Evolutionary conservation across 2,113 vertebrate genomes (phyloP).

Genomic region (Gopherus evgoodei): DNA sequence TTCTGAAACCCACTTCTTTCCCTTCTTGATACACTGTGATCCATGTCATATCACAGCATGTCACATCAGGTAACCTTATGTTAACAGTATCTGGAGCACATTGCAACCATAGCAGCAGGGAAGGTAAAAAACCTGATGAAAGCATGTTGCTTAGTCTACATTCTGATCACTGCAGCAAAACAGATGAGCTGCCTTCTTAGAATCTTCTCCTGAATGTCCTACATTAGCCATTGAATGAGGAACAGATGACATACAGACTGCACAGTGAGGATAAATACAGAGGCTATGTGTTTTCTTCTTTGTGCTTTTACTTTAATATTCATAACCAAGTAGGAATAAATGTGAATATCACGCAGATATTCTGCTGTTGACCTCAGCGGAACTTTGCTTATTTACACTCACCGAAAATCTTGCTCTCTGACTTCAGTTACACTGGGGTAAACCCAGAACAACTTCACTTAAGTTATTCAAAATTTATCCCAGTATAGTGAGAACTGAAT

Average conservation of each 20-base stretch:
- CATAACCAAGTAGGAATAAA: neutral
- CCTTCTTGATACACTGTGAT: neutral
- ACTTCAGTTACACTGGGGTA: neutral
- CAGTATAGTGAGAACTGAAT: neutral
- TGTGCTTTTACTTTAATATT: neutral
- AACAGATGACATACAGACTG: neutral
- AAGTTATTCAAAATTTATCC: neutral
- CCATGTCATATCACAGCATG: neutral
- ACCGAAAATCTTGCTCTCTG: neutral
- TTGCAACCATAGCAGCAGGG: neutral
- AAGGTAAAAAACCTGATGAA: neutral
- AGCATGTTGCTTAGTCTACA: neutral
- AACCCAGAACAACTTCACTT: neutral
- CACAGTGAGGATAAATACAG: neutral
- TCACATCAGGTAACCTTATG: neutral
- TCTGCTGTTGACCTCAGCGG: neutral
- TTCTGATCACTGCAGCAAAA: neutral
- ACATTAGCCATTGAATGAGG: neutral
- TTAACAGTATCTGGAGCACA: neutral
- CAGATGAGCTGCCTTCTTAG: neutral
- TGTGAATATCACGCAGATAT: neutral
- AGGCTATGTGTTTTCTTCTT: neutral
- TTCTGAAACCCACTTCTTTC: neutral
- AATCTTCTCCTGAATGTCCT: neutral
- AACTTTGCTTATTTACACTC: neutral